phyloP scores from a whole-genome alignment of 2,797 vertebrate species.

The Betta splendens region DNA sequence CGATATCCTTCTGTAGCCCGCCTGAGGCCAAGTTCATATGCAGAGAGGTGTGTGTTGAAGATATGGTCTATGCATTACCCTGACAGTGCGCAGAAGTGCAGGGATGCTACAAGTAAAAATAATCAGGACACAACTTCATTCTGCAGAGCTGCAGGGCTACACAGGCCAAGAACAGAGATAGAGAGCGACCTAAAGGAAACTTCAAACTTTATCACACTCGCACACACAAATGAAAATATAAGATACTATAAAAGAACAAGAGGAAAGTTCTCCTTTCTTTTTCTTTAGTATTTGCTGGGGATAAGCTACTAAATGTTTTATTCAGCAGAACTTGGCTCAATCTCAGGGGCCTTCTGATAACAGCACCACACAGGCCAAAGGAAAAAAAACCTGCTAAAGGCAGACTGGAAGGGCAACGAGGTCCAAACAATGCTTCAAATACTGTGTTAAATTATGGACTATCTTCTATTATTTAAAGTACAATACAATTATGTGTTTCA shows the following conservation, averaged over 20 bases:
- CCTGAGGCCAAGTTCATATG: slow-evolving; percentile 61
- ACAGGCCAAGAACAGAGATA: slow-evolving; percentile 32
- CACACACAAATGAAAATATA: slow-evolving; percentile 31
- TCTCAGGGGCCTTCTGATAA: slow-evolving; percentile 53
- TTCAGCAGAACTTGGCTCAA: slow-evolving; percentile 56
- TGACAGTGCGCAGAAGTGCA: slow-evolving; percentile 47
- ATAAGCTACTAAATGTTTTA: slow-evolving; percentile 68
- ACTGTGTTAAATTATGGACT: slow-evolving; percentile 18
- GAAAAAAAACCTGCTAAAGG: background rate
- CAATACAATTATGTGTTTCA: background rate
- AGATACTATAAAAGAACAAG: slow-evolving; percentile 27
- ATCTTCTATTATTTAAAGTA: background rate
- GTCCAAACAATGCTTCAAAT: slow-evolving; percentile 16
- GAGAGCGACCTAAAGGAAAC: slow-evolving; percentile 38
- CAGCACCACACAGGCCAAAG: slow-evolving; percentile 18
- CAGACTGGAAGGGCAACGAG: slow-evolving; percentile 11
- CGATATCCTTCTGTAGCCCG: slow-evolving; percentile 39
- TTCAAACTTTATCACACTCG: slow-evolving; percentile 33
- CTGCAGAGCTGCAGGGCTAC: slow-evolving; percentile 48
- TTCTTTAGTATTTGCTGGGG: slow-evolving; percentile 41
- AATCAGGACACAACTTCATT: slow-evolving; percentile 56
- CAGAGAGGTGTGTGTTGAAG: slow-evolving; percentile 53
- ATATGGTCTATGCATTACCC: slow-evolving; percentile 62
- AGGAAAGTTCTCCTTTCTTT: slow-evolving; percentile 39
- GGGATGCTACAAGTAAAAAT: slow-evolving; percentile 58